Conservation (phyloP, 2,888 invertebrate genomes). For the Pinctada fucata region DNA sequence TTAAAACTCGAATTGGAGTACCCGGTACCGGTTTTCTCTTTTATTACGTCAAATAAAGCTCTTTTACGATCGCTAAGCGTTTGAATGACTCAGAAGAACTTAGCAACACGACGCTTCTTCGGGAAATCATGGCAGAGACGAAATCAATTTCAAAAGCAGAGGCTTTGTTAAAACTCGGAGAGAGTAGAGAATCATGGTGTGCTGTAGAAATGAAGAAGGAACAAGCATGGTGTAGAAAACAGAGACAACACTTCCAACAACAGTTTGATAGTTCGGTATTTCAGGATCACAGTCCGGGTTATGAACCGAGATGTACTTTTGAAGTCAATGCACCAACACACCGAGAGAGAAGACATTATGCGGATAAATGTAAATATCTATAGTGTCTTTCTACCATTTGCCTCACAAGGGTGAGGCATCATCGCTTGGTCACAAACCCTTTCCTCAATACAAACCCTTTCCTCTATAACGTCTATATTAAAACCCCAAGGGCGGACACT, state of each 20-base stretch:
- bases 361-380: slow-evolving; percentile 59
- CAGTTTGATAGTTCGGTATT: slow-evolving; percentile 61
- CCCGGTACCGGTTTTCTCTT: too few relatives aligned
- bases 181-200: slow-evolving; percentile 71
- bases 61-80: too few relatives aligned
- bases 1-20: too few relatives aligned
- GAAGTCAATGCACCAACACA: slow-evolving; percentile 62
- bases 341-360: slow-evolving; percentile 61
- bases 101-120: too few relatives aligned
- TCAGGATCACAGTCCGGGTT: slow-evolving; percentile 48
- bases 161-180: slow-evolving; percentile 49
- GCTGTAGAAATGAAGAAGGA: slow-evolving; percentile 72
- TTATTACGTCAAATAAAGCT: too few relatives aligned
- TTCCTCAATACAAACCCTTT: too few relatives aligned
- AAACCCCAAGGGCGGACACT: too few relatives aligned
- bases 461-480: too few relatives aligned
- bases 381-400: too few relatives aligned
- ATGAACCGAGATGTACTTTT: slow-evolving; percentile 63
- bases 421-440: too few relatives aligned
- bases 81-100: too few relatives aligned
- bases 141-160: slow-evolving; percentile 50
- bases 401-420: too few relatives aligned
- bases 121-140: slow-evolving; percentile 8
- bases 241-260: slow-evolving; percentile 58
- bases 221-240: slow-evolving; percentile 68